Percentiles rank a stretch among this genome's conserved stretches.
Evolutionary conservation across 2,113 vertebrate species (phyloP).

Genomic region (Chaetorhynchus papuensis): DNA sequence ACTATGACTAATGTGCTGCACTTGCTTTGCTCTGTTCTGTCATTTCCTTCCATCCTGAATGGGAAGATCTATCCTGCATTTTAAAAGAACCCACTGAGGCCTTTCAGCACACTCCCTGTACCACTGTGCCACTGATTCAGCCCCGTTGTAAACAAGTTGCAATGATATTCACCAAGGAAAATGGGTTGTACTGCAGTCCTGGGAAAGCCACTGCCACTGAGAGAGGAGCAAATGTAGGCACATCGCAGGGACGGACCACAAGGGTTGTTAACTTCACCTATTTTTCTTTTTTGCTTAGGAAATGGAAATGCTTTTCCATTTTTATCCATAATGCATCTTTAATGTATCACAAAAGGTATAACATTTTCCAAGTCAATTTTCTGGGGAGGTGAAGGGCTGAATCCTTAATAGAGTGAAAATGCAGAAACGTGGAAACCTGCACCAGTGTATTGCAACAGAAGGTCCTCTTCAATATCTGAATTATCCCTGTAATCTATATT

Average conservation of each 20-base stretch:
- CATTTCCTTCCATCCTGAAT: slow-evolving; percentile 4
- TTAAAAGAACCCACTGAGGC: neutral
- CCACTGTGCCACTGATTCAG: neutral
- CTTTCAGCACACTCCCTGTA: neutral
- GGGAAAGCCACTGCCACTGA: neutral
- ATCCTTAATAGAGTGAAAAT: neutral
- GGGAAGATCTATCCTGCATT: neutral
- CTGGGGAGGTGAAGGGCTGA: neutral
- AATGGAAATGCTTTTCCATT: neutral
- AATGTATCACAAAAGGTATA: neutral
- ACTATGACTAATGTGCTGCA: slow-evolving; percentile 38
- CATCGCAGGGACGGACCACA: neutral
- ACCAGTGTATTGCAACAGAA: neutral
- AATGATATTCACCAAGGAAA: neutral
- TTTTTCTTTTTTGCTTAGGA: neutral
- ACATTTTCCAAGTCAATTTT: neutral
- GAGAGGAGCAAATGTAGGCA: neutral
- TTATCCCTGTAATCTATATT: neutral
- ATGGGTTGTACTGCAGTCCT: neutral
- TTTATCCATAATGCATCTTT: neutral
- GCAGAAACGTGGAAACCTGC: neutral
- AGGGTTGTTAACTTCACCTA: neutral
- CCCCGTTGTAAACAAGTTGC: neutral
- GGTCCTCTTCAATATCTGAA: neutral
- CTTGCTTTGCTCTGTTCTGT: neutral